Conservation (phyloP, 2,888 invertebrate genomes). For the Drosophila ustulata region DNA sequence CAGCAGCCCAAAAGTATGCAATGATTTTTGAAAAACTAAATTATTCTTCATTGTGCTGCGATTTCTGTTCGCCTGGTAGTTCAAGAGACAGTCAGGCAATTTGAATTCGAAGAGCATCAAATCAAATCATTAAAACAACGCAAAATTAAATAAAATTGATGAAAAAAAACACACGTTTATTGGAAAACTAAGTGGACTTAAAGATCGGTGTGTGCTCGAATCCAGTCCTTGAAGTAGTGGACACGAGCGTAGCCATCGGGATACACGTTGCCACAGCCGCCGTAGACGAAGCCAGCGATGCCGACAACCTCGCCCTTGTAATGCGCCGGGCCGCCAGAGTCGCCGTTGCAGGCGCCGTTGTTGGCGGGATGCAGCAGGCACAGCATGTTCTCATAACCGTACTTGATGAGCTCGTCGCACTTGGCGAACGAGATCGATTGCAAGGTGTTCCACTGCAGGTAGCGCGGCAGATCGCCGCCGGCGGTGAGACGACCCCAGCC, state of each 20-base stretch:
- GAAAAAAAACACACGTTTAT: conserved; percentile 1
- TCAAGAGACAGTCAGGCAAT: too few relatives aligned
- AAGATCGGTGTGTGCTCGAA: conserved; percentile 52
- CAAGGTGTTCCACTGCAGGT: conserved; percentile 75
- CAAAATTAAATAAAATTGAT: not conserved
- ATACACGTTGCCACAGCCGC: conserved; percentile 65
- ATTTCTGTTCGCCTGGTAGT: too few relatives aligned
- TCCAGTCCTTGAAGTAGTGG: conserved; percentile 72
- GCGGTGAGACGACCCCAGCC: conserved; percentile 76
- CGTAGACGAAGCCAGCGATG: conserved; percentile 71
- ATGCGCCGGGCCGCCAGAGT: conserved; percentile 81
- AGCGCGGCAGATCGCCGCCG: conserved; percentile 66
- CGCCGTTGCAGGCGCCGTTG: conserved; percentile 80
- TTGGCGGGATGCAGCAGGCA: conserved; percentile 71
- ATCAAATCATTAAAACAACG: too few relatives aligned
- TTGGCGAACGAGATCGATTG: conserved; percentile 32
- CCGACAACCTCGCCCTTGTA: conserved; percentile 77
- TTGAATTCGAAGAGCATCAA: too few relatives aligned
- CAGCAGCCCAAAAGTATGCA: too few relatives aligned
- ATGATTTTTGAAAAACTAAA: too few relatives aligned
- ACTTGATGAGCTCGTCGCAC: conserved; percentile 51
- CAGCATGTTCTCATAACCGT: conserved; percentile 60
- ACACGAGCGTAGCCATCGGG: conserved; percentile 83
- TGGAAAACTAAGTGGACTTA: not conserved
- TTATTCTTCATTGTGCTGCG: too few relatives aligned